Conservation (phyloP, 2,113 vertebrate genomes). For the Periophthalmus modestus region DNA sequence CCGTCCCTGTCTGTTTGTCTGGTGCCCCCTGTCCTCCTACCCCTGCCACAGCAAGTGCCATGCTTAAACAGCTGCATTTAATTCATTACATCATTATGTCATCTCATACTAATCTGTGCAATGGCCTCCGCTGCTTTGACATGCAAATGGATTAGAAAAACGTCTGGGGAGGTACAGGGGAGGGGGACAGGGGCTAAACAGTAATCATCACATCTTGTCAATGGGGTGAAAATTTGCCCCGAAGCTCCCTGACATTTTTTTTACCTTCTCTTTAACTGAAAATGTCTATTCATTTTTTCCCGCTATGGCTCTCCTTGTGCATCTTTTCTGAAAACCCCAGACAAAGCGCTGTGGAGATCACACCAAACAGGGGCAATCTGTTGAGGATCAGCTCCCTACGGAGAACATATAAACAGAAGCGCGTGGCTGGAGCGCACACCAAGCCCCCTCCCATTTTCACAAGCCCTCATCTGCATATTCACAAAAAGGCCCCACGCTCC, state of each 20-base stretch:
- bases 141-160: conserved; percentile 87
- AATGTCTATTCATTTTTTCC: conserved; percentile 57
- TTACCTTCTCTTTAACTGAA: conserved; percentile 67
- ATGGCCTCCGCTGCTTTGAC: conserved; percentile 89
- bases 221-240: conserved; percentile 81
- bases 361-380: conserved; percentile 85
- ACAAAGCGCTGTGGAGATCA: conserved; percentile 83
- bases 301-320: conserved; percentile 57
- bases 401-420: conserved; percentile 85
- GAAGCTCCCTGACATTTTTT: conserved; percentile 64
- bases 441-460: conserved; percentile 57
- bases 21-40: conserved; percentile 27
- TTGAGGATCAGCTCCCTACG: conserved; percentile 84
- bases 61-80: conserved; percentile 86
- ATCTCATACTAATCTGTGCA: conserved; percentile 90
- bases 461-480: conserved; percentile 80
- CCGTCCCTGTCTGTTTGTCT: conserved; percentile 28
- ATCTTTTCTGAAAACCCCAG: conserved; percentile 67
- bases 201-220: conserved; percentile 91
- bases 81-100: conserved; percentile 95
- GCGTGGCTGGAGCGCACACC: conserved; percentile 64
- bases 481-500: conserved; percentile 76
- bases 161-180: conserved; percentile 79
- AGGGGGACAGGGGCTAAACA: conserved; percentile 72
- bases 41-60: conserved; percentile 52